phyloP scores from a whole-genome alignment of 92 coral and sea anemone genomes.

The Porites divaricata region DNA sequence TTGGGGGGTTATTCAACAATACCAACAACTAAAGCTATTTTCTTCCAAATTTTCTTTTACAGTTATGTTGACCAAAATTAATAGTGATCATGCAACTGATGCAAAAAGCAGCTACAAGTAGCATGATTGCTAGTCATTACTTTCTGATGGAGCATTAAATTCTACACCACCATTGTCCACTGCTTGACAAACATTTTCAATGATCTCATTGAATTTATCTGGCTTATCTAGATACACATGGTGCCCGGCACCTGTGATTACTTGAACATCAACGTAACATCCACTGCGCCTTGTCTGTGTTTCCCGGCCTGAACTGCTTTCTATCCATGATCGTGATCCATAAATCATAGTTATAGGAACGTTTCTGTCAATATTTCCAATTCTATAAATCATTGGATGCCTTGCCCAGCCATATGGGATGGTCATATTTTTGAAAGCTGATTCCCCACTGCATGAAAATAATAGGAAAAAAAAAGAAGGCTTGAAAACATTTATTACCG shows the following conservation, averaged over 20 bases:
- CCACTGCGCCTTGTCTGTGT: conserved; percentile 65
- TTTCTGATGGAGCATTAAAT: neutral
- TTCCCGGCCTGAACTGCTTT: conserved; percentile 62
- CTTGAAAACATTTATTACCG: neutral
- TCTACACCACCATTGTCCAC: conserved; percentile 34
- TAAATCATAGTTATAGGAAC: conserved; percentile 82
- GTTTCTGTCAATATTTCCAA: conserved; percentile 69
- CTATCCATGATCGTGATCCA: conserved; percentile 95
- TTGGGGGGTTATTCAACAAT: too few relatives aligned
- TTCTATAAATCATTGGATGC: conserved; percentile 89
- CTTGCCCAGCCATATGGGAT: conserved; percentile 98
- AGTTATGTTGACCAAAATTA: too few relatives aligned
- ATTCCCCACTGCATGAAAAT: conserved; percentile 86
- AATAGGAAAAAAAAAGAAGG: neutral
- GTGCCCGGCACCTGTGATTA: conserved; percentile 92
- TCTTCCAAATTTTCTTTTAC: too few relatives aligned
- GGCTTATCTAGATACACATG: conserved; percentile 93
- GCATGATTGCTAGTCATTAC: too few relatives aligned
- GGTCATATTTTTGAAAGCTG: conserved; percentile 91
- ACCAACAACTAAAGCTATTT: too few relatives aligned
- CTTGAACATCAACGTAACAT: conserved; percentile 66
- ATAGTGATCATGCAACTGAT: neutral
- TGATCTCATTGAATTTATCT: conserved; percentile 69
- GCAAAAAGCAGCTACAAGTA: neutral
- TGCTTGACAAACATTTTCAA: conserved; percentile 61